Conservation (phyloP, 2,888 invertebrate genomes). For the Pilophorus perplexus region DNA sequence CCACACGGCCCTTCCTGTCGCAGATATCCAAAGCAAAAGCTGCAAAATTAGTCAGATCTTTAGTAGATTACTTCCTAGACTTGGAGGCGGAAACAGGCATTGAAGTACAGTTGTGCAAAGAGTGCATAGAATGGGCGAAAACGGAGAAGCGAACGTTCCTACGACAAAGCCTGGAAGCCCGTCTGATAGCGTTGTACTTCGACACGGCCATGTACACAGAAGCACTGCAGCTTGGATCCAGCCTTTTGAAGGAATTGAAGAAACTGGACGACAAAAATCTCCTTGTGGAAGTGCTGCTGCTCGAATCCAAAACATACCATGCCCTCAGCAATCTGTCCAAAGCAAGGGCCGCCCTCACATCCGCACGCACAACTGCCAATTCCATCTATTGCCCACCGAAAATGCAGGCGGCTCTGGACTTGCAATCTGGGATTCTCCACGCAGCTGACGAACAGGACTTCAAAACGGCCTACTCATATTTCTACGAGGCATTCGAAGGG, state of each 20-base stretch:
- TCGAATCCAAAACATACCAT: conserved; percentile 99
- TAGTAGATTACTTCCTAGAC: conserved; percentile 96
- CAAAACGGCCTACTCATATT: conserved; percentile 99
- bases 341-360: conserved; percentile 93
- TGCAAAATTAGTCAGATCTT: conserved; percentile 91
- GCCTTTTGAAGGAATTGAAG: conserved; percentile 90
- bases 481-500: conserved; percentile 99
- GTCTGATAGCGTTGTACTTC: conserved; percentile 91
- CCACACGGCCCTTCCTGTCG: conserved; percentile 90
- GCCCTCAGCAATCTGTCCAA: conserved; percentile 95
- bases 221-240: conserved; percentile 78
- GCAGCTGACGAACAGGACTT: conserved; percentile 99
- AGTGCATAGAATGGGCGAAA: conserved; percentile 99
- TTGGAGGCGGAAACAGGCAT: conserved; percentile 95
- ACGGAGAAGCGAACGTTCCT: conserved; percentile 95
- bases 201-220: conserved; percentile 88
- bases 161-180: conserved; percentile 91
- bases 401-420: conserved; percentile 94
- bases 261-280: conserved; percentile 99
- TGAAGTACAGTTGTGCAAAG: conserved; percentile 86
- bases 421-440: conserved; percentile 96
- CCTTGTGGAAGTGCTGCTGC: conserved; percentile 89
- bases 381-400: conserved; percentile 99
- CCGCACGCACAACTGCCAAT: conserved; percentile 98
- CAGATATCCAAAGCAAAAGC: conserved; percentile 98